Evolutionary conservation across 2,888 invertebrate species (phyloP).

Genomic region (Phalera bucephala): DNA sequence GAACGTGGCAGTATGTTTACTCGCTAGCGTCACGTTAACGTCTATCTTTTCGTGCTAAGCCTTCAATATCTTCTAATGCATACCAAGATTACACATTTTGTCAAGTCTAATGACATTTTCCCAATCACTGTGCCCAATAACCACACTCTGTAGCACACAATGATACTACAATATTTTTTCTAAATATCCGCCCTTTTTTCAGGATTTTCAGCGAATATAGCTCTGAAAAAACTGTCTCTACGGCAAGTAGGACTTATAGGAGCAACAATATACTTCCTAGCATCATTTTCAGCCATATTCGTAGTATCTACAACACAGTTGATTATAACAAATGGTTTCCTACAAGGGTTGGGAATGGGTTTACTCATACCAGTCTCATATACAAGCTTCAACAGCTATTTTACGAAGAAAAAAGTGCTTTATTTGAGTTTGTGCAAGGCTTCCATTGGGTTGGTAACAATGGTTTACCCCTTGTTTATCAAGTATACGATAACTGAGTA

Average conservation of each 20-base stretch:
- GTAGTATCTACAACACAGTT: constrained; percentile 85
- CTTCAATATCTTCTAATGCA: too few species aligned
- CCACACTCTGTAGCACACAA: too few species aligned
- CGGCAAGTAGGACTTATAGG: constrained; percentile 87
- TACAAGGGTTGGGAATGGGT: constrained; percentile 87
- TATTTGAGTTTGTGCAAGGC: constrained; percentile 89
- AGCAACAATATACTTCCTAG: constrained; percentile 84
- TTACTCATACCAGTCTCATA: constrained; percentile 88
- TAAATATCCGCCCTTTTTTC: constrained; percentile 36
- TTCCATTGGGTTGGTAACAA: constrained; percentile 86
- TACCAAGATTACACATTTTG: too few species aligned
- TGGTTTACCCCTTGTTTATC: constrained; percentile 86
- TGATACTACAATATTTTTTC: too few species aligned
- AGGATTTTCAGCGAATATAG: constrained; percentile 87
- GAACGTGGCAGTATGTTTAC: too few species aligned
- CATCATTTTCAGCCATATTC: constrained; percentile 85
- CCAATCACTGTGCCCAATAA: too few species aligned
- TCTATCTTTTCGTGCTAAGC: too few species aligned
- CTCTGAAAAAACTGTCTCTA: constrained; percentile 85
- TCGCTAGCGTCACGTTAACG: too few species aligned
- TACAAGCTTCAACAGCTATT: constrained; percentile 89
- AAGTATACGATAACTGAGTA: constrained; percentile 84
- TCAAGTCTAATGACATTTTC: too few species aligned
- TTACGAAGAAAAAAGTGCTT: constrained; percentile 86
- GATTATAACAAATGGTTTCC: constrained; percentile 85